phyloP scores from a whole-genome alignment of 2,888 invertebrate species.

The Diarsia mendica region DNA sequence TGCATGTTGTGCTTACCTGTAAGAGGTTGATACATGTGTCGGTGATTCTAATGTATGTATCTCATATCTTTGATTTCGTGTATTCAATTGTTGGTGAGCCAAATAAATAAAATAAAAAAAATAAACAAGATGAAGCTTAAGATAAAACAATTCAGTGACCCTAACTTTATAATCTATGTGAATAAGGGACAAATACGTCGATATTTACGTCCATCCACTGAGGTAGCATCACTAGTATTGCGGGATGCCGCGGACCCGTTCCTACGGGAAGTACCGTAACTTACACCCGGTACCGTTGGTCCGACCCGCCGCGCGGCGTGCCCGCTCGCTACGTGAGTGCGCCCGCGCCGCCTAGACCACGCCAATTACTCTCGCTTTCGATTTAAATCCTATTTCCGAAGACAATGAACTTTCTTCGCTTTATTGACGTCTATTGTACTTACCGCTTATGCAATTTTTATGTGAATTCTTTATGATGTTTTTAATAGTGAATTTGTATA shows the following conservation, averaged over 20 bases:
- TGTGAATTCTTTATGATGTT: constrained; percentile 47
- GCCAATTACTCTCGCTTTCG: constrained; percentile 86
- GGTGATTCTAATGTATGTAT: no score
- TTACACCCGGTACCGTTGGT: constrained; percentile 83
- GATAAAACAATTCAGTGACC: not conserved
- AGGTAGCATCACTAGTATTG: constrained; percentile 62
- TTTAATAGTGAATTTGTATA: constrained; percentile 18
- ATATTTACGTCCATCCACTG: constrained; percentile 13
- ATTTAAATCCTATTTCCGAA: constrained; percentile 78
- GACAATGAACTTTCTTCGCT: constrained; percentile 79
- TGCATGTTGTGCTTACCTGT: no score
- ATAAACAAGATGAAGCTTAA: not conserved
- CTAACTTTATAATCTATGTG: not conserved
- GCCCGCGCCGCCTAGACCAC: constrained; percentile 69
- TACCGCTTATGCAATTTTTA: constrained; percentile 55
- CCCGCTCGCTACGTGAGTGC: constrained; percentile 66
- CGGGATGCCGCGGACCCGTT: constrained; percentile 66
- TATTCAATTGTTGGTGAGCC: no score
- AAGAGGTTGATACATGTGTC: no score
- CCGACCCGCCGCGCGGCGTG: constrained; percentile 63
- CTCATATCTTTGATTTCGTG: no score
- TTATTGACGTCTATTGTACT: constrained; percentile 68
- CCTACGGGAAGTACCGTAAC: constrained; percentile 83
- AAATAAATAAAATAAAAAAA: no score
- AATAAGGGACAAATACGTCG: constrained; percentile 7